These are phyloP conservation scores for Luperina testacea DNA, from an alignment of 2,888 invertebrate species.

Conservation along the genomic window DNA sequence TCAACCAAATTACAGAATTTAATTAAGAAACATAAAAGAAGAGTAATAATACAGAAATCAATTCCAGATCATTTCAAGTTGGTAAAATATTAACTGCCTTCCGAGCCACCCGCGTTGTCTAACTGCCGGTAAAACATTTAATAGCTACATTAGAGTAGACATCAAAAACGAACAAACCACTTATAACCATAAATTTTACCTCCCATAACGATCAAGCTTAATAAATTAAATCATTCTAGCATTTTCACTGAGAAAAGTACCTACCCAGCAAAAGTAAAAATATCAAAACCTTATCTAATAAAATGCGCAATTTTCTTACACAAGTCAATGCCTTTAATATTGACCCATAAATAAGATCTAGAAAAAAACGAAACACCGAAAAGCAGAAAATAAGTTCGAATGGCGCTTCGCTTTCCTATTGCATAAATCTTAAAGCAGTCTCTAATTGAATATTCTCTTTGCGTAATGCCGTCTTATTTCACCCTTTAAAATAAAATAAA, in stretches of 20 bases:
- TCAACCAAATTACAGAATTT: constrained; percentile 13
- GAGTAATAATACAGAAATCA: constrained; percentile 35
- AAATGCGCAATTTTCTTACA: constrained; percentile 14
- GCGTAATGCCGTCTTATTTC: constrained; percentile 87
- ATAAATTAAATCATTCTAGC: constrained; percentile 37
- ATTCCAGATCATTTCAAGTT: constrained; percentile 39
- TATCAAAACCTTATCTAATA: not conserved
- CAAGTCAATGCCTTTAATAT: constrained; percentile 25
- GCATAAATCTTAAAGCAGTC: constrained; percentile 85
- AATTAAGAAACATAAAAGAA: constrained; percentile 10
- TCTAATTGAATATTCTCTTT: constrained; percentile 90
- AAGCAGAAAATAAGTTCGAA: constrained; percentile 75
- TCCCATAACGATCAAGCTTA: constrained; percentile 43
- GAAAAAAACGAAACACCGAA: constrained; percentile 53
- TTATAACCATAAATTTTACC: constrained; percentile 72
- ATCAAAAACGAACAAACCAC: constrained; percentile 76
- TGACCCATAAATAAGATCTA: constrained; percentile 55
- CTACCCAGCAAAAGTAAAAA: not conserved
- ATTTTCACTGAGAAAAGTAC: constrained; percentile 2
- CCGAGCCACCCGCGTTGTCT: constrained; percentile 67
- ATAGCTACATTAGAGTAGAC: constrained; percentile 75
- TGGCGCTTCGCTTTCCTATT: constrained; percentile 68
- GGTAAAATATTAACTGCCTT: constrained; percentile 73
- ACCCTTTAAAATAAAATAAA: constrained; percentile 90
- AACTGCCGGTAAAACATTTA: constrained; percentile 81